phyloP scores from a whole-genome alignment of 2,888 invertebrate species.

The Agrotis segetum region DNA sequence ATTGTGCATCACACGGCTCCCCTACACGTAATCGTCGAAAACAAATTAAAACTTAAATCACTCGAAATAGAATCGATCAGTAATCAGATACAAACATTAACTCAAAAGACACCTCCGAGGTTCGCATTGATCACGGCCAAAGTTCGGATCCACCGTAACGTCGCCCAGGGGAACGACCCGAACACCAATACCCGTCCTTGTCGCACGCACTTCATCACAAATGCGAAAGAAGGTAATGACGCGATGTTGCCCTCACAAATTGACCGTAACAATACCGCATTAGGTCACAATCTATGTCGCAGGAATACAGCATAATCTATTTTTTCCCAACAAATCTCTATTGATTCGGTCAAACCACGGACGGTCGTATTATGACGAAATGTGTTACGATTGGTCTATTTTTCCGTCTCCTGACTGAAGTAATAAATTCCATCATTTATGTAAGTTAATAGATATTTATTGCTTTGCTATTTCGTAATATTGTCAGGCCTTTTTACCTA shows the following conservation, averaged over 20 bases:
- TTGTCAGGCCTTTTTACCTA: constrained; percentile 59
- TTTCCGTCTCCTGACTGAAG: constrained; percentile 66
- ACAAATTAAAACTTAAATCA: constrained; percentile 64
- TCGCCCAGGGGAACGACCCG: constrained; percentile 82
- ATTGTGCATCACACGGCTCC: background rate
- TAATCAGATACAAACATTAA: constrained; percentile 81
- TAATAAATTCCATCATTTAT: constrained; percentile 72
- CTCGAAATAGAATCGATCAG: constrained; percentile 73
- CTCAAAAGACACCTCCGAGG: constrained; percentile 85
- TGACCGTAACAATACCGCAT: constrained; percentile 83
- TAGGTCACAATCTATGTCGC: constrained; percentile 80
- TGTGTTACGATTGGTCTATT: constrained; percentile 69
- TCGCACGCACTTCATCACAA: constrained; percentile 76
- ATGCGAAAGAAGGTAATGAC: constrained; percentile 78
- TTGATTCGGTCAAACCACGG: constrained; percentile 71
- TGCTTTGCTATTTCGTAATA: constrained; percentile 68
- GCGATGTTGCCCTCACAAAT: constrained; percentile 78
- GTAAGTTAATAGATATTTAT: constrained; percentile 73
- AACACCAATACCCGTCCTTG: constrained; percentile 74
- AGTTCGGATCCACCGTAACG: constrained; percentile 86
- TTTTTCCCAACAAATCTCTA: constrained; percentile 72
- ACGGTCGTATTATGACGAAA: constrained; percentile 68
- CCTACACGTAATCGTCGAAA: constrained; percentile 39
- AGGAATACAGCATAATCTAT: constrained; percentile 74
- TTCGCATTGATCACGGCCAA: constrained; percentile 86